Evolutionary conservation across 2,113 vertebrate species (phyloP).

Genomic region (Bucco capensis): DNA sequence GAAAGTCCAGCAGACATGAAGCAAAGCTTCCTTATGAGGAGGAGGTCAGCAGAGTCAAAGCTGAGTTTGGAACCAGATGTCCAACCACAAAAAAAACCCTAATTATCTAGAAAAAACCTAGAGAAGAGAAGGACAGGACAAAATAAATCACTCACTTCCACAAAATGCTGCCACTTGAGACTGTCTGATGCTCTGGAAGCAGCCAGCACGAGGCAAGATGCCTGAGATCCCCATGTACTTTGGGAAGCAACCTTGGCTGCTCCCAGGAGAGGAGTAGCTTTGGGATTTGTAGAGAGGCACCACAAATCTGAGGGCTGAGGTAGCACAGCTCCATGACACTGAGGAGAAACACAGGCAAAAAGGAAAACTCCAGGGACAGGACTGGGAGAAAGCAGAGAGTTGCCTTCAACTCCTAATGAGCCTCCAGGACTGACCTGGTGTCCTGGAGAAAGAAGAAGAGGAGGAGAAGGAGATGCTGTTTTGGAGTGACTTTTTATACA

Average conservation of each 20-base stretch:
- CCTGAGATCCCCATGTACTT: neutral
- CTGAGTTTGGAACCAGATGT: neutral
- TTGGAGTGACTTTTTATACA: neutral
- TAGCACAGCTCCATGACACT: neutral
- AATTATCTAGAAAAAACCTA: neutral
- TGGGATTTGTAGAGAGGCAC: conserved; percentile 8
- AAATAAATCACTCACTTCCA: conserved; percentile 1
- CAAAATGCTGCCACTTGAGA: neutral
- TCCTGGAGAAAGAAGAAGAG: neutral
- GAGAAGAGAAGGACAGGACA: fast-evolving
- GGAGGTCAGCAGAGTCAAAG: neutral
- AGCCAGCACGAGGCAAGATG: neutral
- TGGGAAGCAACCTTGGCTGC: neutral
- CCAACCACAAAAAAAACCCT: neutral
- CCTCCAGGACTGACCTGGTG: neutral
- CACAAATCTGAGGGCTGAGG: neutral
- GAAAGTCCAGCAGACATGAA: neutral
- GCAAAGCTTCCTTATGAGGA: neutral
- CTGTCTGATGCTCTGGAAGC: neutral
- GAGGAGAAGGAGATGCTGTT: neutral
- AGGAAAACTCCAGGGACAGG: neutral
- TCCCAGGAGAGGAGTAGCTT: neutral
- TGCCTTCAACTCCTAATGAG: neutral
- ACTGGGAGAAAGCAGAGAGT: neutral
- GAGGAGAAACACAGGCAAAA: neutral